Evolutionary conservation across 2,113 vertebrate species (phyloP), one percentile per base, ranked within the genome.

Genomic region (Sula dactylatra): DNA sequence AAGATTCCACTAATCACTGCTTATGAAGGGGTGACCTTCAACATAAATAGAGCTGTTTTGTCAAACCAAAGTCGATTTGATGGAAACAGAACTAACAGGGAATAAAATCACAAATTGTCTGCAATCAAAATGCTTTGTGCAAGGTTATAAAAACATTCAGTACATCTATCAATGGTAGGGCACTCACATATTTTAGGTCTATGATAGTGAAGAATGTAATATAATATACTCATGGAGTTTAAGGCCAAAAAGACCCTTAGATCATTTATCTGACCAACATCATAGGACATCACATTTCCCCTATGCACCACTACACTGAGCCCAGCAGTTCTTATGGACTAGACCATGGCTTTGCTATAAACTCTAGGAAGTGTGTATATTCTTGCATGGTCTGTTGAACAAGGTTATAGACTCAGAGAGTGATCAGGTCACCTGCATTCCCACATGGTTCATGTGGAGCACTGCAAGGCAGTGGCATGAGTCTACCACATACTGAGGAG

Each of bases 1-100:
- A 79, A 73, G 38, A 93, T 90, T 90, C 82, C 73, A 91, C 71
- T 95, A 96, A 97, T 96, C 91, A 90, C 59, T 91, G 62, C 66
- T 95, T 93, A 88, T 93, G 93, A 95, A 95, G 31, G 66, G 49
- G 67, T 97, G 93, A 96, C 97, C 94, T 97, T 97, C 94, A 96
- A 77, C 32, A 93, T 89, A 96, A 97, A 93, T 85, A 90, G 89
- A 81, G 26, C 66, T 93, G 55, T 94, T 94, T 71, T 95, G 54
- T 91, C 93, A 95, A 91, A 80, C 49, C 24, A 66, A 86, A 95
- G 84, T 78, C 24, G 1, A 91, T 93, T 94, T 95, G 89, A 90
- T 86, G 67, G 93, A 95, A 96, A 95, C 84, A 93, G 86, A 96
- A 83, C 78, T 96, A 94, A 94, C 22, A 45, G 91, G 62, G 84